Evolutionary conservation across 2,113 vertebrate species (phyloP).

Genomic region (Mobula birostris): DNA sequence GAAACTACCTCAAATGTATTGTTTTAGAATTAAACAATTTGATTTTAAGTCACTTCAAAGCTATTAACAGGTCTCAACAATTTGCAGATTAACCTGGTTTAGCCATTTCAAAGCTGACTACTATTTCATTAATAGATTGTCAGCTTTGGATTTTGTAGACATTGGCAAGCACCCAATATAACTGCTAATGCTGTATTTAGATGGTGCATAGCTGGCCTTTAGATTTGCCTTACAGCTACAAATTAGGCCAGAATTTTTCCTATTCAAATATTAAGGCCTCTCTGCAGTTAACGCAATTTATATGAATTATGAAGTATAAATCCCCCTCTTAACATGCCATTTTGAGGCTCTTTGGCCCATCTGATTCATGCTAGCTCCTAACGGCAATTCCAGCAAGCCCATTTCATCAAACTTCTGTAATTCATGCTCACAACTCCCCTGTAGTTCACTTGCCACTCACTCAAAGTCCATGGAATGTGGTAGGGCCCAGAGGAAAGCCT

Average conservation of each 20-base stretch:
- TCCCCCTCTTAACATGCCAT: too few species aligned
- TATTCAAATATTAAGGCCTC: neutral
- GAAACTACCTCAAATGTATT: too few species aligned
- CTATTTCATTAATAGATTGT: neutral
- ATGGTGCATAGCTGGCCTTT: neutral
- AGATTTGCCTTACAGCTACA: neutral
- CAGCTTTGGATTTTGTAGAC: neutral
- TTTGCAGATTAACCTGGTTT: neutral
- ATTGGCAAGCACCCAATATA: slow-evolving; percentile 12
- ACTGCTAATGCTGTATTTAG: neutral
- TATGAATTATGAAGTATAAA: neutral
- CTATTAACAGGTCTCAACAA: neutral
- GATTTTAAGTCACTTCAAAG: neutral
- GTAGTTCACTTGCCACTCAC: too few species aligned
- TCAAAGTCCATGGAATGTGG: too few species aligned
- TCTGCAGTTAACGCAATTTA: neutral
- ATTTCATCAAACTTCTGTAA: too few species aligned
- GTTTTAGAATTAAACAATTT: neutral
- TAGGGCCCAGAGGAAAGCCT: too few species aligned
- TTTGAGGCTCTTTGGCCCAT: too few species aligned
- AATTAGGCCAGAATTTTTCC: neutral
- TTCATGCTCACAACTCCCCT: too few species aligned
- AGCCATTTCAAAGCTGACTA: neutral
- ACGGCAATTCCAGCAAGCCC: too few species aligned
- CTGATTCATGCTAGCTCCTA: too few species aligned